Conservation (phyloP, 1,140 invertebrate genomes). For the Bombus terrestris region DNA sequence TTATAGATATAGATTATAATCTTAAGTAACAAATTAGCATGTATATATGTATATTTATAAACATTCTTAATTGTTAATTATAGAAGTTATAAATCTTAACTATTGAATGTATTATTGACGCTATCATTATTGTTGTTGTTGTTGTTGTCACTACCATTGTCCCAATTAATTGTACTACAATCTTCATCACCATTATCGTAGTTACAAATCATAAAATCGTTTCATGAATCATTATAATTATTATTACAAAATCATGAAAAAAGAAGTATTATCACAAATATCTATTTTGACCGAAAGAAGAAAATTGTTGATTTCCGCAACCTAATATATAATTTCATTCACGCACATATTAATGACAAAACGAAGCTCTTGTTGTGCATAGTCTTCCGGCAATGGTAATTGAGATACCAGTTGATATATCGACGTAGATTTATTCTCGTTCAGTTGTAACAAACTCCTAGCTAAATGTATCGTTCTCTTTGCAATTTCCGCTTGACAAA, state of each 20-base stretch:
- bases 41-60: not conserved
- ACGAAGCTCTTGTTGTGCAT: constrained; percentile 85
- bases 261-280: not conserved
- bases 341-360: constrained; percentile 78
- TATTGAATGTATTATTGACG: not conserved
- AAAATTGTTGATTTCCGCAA: not conserved
- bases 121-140: no score
- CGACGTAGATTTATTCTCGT: constrained; percentile 70
- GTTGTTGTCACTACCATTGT: not conserved
- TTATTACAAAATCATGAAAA: not conserved
- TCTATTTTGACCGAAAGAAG: not conserved
- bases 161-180: not conserved
- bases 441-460: constrained; percentile 82
- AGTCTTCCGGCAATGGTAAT: constrained; percentile 87
- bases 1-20: not conserved
- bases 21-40: constrained; percentile 26
- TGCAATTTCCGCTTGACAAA: constrained; percentile 87
- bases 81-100: not conserved
- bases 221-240: not conserved
- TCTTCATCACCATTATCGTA: not conserved
- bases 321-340: constrained; percentile 67
- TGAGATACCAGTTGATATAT: constrained; percentile 83
- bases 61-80: constrained; percentile 6
- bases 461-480: constrained; percentile 84
- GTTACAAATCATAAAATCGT: not conserved